Percentiles rank a stretch among this genome's conserved stretches.
Evolutionary conservation across 2,888 invertebrate genomes (phyloP).

Genomic region (Allacma fusca): DNA sequence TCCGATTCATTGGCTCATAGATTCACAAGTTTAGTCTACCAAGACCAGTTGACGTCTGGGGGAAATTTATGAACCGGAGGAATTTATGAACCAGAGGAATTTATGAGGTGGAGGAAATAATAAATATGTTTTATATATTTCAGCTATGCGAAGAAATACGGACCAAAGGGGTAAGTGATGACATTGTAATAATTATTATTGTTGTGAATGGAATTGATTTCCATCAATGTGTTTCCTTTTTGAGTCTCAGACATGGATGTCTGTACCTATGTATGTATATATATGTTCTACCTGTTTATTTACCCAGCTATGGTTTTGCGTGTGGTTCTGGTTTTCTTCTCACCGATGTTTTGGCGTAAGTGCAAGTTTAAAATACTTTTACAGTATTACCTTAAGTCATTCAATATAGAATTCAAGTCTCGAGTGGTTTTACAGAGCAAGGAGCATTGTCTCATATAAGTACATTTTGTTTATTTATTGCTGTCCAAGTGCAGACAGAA

Average conservation of each 20-base stretch:
- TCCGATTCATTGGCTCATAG: too few species aligned
- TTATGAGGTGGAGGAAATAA: too few species aligned
- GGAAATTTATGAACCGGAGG: too few species aligned
- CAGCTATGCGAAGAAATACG: slow-evolving; percentile 43
- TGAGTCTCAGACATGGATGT: not conserved
- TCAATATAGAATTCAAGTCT: not conserved
- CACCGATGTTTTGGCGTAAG: slow-evolving; percentile 88
- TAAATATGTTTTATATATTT: slow-evolving; percentile 6
- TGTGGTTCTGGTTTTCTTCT: slow-evolving; percentile 93
- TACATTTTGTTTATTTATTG: too few species aligned
- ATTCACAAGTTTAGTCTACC: too few species aligned
- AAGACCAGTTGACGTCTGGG: too few species aligned
- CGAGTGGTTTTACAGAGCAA: too few species aligned
- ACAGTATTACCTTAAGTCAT: not conserved
- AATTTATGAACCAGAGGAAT: too few species aligned
- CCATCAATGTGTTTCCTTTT: not conserved
- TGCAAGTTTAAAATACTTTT: slow-evolving; percentile 54
- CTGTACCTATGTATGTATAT: not conserved
- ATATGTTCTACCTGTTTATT: not conserved
- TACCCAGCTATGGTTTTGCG: slow-evolving; percentile 80
- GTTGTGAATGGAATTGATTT: not conserved
- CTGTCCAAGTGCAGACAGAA: too few species aligned
- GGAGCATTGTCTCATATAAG: too few species aligned
- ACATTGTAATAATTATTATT: too few species aligned
- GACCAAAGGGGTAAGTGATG: slow-evolving; percentile 45